Evolutionary conservation across 2,113 vertebrate genomes (phyloP).

Genomic region (Addax nasomaculatus): DNA sequence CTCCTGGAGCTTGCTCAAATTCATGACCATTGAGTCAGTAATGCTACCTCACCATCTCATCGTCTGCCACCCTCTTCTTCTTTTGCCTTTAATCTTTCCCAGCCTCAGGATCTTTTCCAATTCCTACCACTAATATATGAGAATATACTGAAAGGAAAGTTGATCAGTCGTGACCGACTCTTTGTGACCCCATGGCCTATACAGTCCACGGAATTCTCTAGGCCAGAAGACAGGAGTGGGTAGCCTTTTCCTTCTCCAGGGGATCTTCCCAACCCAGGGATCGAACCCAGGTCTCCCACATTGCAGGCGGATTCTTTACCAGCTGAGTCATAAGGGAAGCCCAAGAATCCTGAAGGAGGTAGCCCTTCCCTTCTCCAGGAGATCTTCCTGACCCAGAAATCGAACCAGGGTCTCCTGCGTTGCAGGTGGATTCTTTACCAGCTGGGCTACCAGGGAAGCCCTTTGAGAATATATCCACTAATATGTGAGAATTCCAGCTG

Average conservation of each 20-base stretch:
- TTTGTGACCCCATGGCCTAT: neutral
- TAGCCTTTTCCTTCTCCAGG: neutral
- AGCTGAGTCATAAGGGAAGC: too few species aligned
- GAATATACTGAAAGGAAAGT: neutral
- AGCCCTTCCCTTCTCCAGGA: too few species aligned
- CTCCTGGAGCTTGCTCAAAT: neutral
- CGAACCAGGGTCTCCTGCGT: neutral
- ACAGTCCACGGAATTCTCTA: neutral
- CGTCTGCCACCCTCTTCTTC: neutral
- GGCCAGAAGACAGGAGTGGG: neutral
- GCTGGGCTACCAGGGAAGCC: neutral
- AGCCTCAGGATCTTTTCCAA: neutral
- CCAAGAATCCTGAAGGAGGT: too few species aligned
- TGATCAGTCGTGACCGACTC: fast-evolving
- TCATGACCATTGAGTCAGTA: neutral
- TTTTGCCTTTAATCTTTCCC: neutral
- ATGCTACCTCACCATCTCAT: neutral
- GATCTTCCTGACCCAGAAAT: neutral
- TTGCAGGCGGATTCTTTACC: neutral
- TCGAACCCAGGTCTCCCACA: neutral
- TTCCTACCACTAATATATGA: neutral
- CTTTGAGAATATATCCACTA: neutral
- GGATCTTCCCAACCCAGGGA: neutral
- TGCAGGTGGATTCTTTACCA: neutral
- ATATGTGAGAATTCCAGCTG: neutral